A percentile compares a stretch with the other conserved stretches of the same genome.
These are phyloP conservation scores for Lemur catta DNA, from an alignment of 2,797 vertebrate species.

Conservation along the genomic window DNA sequence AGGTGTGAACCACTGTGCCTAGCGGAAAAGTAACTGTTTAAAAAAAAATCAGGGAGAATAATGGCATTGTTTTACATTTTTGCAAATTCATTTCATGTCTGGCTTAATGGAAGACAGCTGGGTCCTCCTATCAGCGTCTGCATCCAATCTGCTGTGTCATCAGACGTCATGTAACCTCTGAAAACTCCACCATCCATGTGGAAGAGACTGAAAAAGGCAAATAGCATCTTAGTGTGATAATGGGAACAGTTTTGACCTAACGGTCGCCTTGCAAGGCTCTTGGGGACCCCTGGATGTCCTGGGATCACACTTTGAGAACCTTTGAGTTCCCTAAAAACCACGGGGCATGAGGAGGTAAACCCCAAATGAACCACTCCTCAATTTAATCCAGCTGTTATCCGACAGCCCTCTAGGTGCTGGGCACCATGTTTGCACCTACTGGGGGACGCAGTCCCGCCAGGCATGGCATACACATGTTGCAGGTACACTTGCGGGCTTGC, in stretches of 20 bases:
- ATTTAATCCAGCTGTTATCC: fast-evolving
- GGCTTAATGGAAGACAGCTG: background rate
- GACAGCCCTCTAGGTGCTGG: fast-evolving
- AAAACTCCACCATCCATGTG: background rate
- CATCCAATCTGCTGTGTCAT: background rate
- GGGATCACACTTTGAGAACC: background rate
- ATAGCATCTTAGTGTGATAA: too few species aligned
- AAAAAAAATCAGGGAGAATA: background rate
- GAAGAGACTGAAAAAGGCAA: background rate
- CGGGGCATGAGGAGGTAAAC: background rate
- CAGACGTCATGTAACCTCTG: background rate
- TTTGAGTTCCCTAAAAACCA: background rate
- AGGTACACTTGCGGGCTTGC: fast-evolving
- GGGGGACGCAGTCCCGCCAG: fast-evolving
- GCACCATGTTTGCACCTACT: background rate
- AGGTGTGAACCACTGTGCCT: background rate
- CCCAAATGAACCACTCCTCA: background rate
- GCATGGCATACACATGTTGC: fast-evolving
- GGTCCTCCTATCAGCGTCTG: background rate
- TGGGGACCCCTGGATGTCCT: background rate
- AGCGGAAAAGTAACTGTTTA: background rate
- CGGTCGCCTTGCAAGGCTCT: background rate
- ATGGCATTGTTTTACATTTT: background rate
- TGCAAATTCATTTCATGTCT: background rate
- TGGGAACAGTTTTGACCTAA: background rate